Base-by-base conservation (phyloP, 2,113 vertebrate genomes). In the Aplodontia rufa region DNA sequence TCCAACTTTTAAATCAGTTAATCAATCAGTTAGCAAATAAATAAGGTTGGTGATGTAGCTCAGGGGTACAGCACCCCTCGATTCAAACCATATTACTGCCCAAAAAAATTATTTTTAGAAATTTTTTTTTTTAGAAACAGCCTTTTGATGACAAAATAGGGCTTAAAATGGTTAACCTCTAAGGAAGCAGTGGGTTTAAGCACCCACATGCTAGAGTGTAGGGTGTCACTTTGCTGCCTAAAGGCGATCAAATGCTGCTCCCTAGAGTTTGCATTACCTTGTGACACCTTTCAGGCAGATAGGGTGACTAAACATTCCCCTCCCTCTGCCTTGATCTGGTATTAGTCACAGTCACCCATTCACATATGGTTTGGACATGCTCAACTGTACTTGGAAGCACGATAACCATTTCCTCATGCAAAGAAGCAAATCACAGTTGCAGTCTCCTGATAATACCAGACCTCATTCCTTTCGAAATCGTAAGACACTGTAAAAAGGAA, bases 201-300 rank as follows among this genome's bases (percentile, higher is more conserved):
- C 14, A 35, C 20, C 13, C 55, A 28, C n/a, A 42, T 1, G 13
- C 30, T n/a, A 20, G 24, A 51, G 12, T 10, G 32, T 22, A 1
- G 14, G 45, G 62, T 3, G 45, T 62, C 19, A 1, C 47, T 66
- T 14, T 55, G 14, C n/a, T 53, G n/a, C 8, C 47, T 40, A 47
- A 28, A 82, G 74, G 40, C n/a, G 22, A 40, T 32, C 0, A 10
- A 47, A 9, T 30, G 64, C 40, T 85, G 24, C 14, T 78, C 64
- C 53, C 62, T 32, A 64, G 12, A 17, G 64, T 17, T 55, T 55
- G 42, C 45, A 26, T 40, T 17, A 55, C 51, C 60, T 85, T 24
- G 2, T 0, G n/a, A 60, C 11, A 6, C 1, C 1, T 0, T 8
- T 35, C 40, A 32, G n/a, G 10, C 17, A 13, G 2, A 17, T 40